A percentile compares a stretch with the other conserved stretches of the same genome.
phyloP scores from a whole-genome alignment of 2,888 invertebrate species.

The Fragum sueziense region DNA sequence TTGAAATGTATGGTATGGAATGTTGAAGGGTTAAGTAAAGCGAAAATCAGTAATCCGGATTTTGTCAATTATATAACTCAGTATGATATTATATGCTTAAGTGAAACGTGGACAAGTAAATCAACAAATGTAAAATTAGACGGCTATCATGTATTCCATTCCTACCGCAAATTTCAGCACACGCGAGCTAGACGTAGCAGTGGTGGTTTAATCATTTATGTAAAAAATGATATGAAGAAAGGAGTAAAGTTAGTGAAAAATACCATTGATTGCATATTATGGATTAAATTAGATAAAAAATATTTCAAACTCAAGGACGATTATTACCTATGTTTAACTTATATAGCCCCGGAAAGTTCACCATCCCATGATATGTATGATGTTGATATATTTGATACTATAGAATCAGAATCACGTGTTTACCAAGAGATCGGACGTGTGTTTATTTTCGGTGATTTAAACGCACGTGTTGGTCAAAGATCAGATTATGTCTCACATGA shows the following conservation, averaged over 20 bases:
- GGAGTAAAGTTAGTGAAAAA: neutral
- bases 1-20: neutral
- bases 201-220: neutral
- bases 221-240: neutral
- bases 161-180: neutral
- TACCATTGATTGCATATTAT: neutral
- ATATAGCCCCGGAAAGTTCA: too few species aligned
- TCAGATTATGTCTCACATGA: too few species aligned
- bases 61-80: neutral
- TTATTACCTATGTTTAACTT: too few species aligned
- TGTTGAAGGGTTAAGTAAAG: neutral
- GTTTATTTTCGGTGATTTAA: too few species aligned
- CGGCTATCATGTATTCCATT: neutral
- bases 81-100: neutral
- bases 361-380: too few species aligned
- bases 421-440: neutral
- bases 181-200: neutral
- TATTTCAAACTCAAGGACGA: too few species aligned
- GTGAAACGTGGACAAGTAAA: neutral
- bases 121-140: neutral
- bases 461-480: too few species aligned
- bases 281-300: neutral
- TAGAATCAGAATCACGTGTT: neutral
- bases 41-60: neutral
- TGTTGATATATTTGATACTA: neutral